These are phyloP conservation scores for Diploptera punctata DNA, from an alignment of 2,888 invertebrate species.

Conservation along the genomic window DNA sequence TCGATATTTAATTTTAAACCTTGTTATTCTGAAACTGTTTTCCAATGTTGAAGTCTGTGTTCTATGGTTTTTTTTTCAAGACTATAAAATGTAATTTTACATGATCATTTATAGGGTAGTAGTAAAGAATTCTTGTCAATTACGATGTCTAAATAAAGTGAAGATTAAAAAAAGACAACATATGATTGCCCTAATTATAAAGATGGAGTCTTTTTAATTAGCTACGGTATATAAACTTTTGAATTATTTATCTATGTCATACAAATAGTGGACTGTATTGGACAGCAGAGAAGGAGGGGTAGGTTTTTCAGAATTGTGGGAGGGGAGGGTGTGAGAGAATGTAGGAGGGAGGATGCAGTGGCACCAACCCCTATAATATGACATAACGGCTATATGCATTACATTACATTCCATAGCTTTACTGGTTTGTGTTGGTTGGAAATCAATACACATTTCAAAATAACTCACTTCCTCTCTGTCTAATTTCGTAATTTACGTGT, in stretches of 20 bases:
- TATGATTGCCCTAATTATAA: slow-evolving; percentile 36
- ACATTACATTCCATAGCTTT: slow-evolving; percentile 41
- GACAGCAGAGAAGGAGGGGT: slow-evolving; percentile 3
- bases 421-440: slow-evolving; percentile 18
- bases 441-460: slow-evolving; percentile 45
- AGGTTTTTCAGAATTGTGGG: neutral
- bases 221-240: slow-evolving; percentile 30
- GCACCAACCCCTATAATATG: slow-evolving; percentile 40
- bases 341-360: too few species aligned
- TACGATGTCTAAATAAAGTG: slow-evolving; percentile 19
- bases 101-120: too few species aligned
- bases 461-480: slow-evolving; percentile 45
- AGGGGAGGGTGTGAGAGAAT: neutral
- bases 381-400: slow-evolving; percentile 42
- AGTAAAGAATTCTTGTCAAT: slow-evolving; percentile 28
- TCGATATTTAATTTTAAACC: too few species aligned
- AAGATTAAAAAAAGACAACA: slow-evolving; percentile 7
- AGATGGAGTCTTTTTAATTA: slow-evolving; percentile 44
- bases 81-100: too few species aligned
- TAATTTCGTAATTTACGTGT: slow-evolving; percentile 51
- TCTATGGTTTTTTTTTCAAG: too few species aligned
- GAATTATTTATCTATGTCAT: slow-evolving; percentile 37
- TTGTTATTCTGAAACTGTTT: too few species aligned
- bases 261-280: slow-evolving; percentile 32
- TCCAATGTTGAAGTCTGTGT: too few species aligned